A percentile compares a stretch with the other conserved stretches of the same genome.
Conservation (phyloP, 2,797 vertebrate genomes). For the Amniataba percoides region DNA sequence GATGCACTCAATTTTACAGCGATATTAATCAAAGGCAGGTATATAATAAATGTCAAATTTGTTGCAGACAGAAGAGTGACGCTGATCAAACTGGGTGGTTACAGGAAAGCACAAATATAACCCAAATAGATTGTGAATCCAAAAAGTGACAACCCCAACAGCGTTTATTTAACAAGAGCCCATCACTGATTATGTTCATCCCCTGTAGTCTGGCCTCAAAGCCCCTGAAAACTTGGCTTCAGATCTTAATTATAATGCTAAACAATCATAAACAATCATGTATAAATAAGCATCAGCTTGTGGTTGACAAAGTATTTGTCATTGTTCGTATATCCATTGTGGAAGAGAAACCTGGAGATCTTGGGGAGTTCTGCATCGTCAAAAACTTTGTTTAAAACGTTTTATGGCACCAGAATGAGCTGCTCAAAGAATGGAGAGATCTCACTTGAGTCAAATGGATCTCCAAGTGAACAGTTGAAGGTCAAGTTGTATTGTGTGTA, state of each 20-base stretch:
- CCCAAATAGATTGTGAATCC: neutral
- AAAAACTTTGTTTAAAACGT: neutral
- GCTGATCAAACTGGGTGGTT: constrained; percentile 28
- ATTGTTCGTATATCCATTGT: no score
- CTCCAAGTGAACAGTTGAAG: no score
- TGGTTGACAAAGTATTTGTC: no score
- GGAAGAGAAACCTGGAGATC: no score
- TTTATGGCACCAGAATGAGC: constrained; percentile 1
- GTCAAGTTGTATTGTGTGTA: neutral
- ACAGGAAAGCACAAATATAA: constrained; percentile 11
- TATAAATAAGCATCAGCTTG: no score
- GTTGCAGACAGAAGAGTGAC: constrained; percentile 7
- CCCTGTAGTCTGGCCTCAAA: neutral
- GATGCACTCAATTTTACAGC: constrained; percentile 35
- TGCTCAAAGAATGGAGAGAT: neutral
- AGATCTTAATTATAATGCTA: neutral
- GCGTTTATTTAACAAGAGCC: neutral
- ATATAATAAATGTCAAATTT: constrained; percentile 39
- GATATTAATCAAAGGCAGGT: constrained; percentile 38
- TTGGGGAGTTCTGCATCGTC: neutral
- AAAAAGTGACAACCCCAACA: neutral
- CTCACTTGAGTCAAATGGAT: neutral
- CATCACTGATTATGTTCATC: neutral
- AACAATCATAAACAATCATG: constrained; percentile 10
- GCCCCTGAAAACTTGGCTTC: neutral